Conservation (phyloP, 1,140 invertebrate species). For the Leguminivora glycinivorella region DNA sequence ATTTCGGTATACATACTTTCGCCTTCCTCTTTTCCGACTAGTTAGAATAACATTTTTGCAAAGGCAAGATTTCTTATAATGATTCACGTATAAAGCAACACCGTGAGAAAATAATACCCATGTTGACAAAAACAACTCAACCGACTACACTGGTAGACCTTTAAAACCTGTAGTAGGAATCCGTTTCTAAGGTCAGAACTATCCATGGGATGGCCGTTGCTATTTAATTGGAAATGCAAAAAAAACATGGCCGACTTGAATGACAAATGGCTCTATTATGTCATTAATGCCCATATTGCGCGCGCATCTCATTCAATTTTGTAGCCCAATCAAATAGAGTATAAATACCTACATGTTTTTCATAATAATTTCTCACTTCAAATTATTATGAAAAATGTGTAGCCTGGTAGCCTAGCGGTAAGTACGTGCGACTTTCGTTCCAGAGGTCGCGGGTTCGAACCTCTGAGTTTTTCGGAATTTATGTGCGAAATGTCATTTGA, state of each 20-base stretch:
- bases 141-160: not conserved
- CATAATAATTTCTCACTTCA: too few relatives aligned
- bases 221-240: not conserved
- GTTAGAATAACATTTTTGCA: too few relatives aligned
- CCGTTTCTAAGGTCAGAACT: not conserved
- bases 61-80: not conserved
- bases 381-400: too few relatives aligned
- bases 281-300: constrained; percentile 3
- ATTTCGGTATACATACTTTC: too few relatives aligned
- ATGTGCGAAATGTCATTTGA: too few relatives aligned
- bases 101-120: not conserved
- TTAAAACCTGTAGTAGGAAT: too few relatives aligned
- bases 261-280: constrained; percentile 12
- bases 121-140: not conserved
- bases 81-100: not conserved
- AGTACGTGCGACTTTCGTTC: too few relatives aligned
- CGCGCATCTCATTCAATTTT: not conserved
- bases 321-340: not conserved
- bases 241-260: not conserved
- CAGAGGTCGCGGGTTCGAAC: too few relatives aligned
- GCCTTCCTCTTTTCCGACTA: too few relatives aligned
- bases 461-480: too few relatives aligned
- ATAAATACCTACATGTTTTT: too few relatives aligned
- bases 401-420: too few relatives aligned
- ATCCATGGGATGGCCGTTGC: not conserved